Evolutionary conservation across 2,113 vertebrate species (phyloP).

Genomic region (Eulemur macaco): DNA sequence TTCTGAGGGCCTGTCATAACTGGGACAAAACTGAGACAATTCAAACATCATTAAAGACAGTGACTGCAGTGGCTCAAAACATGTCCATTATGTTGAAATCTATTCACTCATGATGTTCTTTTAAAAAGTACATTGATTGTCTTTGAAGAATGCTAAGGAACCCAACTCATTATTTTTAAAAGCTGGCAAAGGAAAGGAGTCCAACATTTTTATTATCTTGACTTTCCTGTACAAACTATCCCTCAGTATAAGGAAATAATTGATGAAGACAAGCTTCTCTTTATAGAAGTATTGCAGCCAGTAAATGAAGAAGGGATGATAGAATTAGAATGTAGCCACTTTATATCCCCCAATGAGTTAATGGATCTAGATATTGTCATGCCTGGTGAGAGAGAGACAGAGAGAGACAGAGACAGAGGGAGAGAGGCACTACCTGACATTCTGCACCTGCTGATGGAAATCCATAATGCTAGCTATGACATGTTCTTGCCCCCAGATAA

Average conservation of each 20-base stretch:
- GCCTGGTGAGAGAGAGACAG: not conserved
- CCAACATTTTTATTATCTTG: not conserved
- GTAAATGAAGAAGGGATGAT: not conserved
- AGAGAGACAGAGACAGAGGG: not conserved
- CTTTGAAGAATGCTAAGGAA: not conserved
- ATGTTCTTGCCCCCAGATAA: not conserved
- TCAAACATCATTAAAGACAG: not conserved
- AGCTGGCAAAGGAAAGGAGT: not conserved
- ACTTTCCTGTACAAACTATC: not conserved
- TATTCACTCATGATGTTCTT: slow-evolving; percentile 25
- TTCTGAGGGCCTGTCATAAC: not conserved
- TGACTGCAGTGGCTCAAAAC: not conserved
- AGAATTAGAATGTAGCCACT: not conserved
- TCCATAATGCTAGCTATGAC: not conserved
- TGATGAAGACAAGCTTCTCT: not conserved
- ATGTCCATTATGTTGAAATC: not conserved
- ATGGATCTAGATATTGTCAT: not conserved
- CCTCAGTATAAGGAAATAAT: not conserved
- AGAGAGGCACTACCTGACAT: too few relatives aligned
- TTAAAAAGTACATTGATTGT: slow-evolving; percentile 16
- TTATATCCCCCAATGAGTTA: not conserved
- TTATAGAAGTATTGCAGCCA: not conserved
- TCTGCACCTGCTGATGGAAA: not conserved
- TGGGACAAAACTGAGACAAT: not conserved
- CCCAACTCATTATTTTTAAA: slow-evolving; percentile 33